Percentiles rank a stretch among this genome's conserved stretches.
Conservation (phyloP, 2,888 invertebrate genomes). For the Pristionchus mayeri region DNA sequence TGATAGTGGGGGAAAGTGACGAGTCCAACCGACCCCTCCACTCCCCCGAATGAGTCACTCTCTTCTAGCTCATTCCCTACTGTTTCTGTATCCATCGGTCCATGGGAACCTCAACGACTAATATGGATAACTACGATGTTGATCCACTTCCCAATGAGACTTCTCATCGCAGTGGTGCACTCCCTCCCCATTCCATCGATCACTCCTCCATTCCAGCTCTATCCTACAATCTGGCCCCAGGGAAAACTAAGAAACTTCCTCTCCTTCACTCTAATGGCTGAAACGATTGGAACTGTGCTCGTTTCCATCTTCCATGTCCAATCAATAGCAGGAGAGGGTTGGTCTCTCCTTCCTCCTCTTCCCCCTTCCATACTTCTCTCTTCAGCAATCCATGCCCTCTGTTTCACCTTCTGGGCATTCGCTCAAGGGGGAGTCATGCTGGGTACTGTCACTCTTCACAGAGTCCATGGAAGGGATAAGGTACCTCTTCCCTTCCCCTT, state of each 20-base stretch:
- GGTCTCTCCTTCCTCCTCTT: not conserved
- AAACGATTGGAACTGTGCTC: not conserved
- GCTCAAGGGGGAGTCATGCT: not conserved
- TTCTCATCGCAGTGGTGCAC: not conserved
- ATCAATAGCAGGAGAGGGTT: slow-evolving; percentile 28
- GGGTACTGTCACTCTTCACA: not conserved
- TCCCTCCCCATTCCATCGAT: not conserved
- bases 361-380: too few species aligned
- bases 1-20: slow-evolving; percentile 22
- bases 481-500: not conserved
- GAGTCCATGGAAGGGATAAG: not conserved
- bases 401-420: slow-evolving; percentile 34
- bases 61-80: not conserved
- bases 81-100: slow-evolving; percentile 39
- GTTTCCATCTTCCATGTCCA: slow-evolving; percentile 20
- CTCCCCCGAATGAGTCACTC: not conserved
- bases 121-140: not conserved
- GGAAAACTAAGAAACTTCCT: slow-evolving; percentile 31
- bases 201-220: not conserved
- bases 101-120: slow-evolving; percentile 37
- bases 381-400: slow-evolving; percentile 25
- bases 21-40: slow-evolving; percentile 25
- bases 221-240: slow-evolving; percentile 28
- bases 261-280: not conserved
- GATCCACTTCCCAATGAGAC: slow-evolving; percentile 24